phyloP scores from a whole-genome alignment of 2,113 vertebrate genomes.

The Mustelus asterias region DNA sequence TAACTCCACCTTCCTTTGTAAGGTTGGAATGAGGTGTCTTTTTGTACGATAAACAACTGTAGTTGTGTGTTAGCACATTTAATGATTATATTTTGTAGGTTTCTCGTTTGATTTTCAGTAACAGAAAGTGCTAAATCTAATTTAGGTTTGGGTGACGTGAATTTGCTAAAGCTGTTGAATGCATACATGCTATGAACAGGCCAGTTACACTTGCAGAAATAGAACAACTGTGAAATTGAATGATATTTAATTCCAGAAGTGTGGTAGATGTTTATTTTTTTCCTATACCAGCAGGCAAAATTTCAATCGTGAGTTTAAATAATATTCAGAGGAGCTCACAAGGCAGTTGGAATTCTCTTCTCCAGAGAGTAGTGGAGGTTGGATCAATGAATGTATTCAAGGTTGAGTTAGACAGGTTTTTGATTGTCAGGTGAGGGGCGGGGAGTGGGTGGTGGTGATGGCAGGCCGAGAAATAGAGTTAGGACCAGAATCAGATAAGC shows the following conservation, averaged over 20 bases:
- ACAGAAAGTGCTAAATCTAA: background rate
- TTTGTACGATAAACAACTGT: background rate
- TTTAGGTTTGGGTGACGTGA: background rate
- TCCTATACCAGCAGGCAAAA: background rate
- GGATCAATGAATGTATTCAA: too few relatives aligned
- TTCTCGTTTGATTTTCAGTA: background rate
- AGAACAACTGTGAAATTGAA: background rate
- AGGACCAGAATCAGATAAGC: too few relatives aligned
- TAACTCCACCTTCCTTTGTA: constrained; percentile 3
- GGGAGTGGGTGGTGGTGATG: too few relatives aligned
- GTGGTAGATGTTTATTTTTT: background rate
- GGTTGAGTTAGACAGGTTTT: too few relatives aligned
- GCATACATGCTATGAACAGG: background rate
- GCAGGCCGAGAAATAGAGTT: too few relatives aligned
- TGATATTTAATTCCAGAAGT: constrained; percentile 1
- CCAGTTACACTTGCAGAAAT: background rate
- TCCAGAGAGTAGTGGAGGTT: too few relatives aligned
- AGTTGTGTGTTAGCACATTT: background rate
- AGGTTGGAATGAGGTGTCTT: background rate
- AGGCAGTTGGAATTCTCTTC: background rate
- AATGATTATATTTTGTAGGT: background rate
- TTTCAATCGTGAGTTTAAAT: background rate
- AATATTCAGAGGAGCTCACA: background rate
- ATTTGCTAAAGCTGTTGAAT: background rate
- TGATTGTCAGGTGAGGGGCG: too few relatives aligned